Evolutionary conservation across 2,113 vertebrate genomes (phyloP), one percentile per base, ranked within the genome.

Genomic region (Nothoprocta pentlandii): DNA sequence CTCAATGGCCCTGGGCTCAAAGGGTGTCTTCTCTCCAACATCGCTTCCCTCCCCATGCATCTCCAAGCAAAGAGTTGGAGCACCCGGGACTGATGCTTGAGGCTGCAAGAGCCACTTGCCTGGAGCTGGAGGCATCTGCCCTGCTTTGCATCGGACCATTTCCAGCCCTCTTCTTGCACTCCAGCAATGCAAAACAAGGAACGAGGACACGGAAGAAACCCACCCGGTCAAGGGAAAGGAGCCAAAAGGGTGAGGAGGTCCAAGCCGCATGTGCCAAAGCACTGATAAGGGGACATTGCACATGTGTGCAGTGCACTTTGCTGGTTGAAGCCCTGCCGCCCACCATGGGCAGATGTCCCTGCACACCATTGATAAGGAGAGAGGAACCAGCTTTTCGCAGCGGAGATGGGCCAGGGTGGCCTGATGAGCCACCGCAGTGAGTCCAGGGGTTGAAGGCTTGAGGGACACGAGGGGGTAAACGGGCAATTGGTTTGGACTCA

Each of bases 251-350:
- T 64, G 63, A 61, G 17, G n/a, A 59, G n/a, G 28, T 6, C 56
- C 2, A 23, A 44, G 75, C 16, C n/a, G 28, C 47, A 3, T 13
- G 21, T n/a, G 47, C n/a, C 66, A 13, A 28, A 21, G 1, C 2
- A 1, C 7, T 2, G 23, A 36, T 20, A 30, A 51, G 23, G 41
- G 36, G 51, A 66, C 4, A 2, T 7, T 2, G 58, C 28, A 6
- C 2, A 14, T 16, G 34, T 16, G 3, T 0, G 22, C 2, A 46
- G 70, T 71, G n/a, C 14, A 2, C 1, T 15, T 4, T 69, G 41
- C 41, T 73, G 26, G 11, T 69, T 13, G 0, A 17, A 56, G 28
- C 16, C 14, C 26, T 54, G 12, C 16, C 0, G 2, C 28, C 5
- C 6, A 6, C 15, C 26, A 12, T 56, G 20, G 76, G 47, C 56